These are phyloP conservation scores for Philopedon plagiatum DNA, from an alignment of 2,888 invertebrate species.

Conservation along the genomic window DNA sequence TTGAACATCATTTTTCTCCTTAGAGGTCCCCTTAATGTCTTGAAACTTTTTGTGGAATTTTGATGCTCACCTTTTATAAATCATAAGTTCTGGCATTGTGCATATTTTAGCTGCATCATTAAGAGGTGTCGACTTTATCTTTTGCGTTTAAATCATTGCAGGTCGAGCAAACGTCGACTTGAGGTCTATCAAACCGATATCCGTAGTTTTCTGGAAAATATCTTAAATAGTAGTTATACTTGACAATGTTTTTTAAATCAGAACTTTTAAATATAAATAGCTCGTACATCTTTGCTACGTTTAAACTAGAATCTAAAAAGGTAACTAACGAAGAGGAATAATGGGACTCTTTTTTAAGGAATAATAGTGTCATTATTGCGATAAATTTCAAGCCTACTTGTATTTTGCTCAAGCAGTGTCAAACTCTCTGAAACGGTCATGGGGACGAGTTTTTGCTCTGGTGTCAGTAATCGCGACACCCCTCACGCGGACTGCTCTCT, in stretches of 20 bases:
- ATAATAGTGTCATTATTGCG: no score
- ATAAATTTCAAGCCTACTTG: no score
- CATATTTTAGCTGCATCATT: conserved; percentile 26
- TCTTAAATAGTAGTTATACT: conserved; percentile 1
- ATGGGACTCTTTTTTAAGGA: conserved; percentile 29
- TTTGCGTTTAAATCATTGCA: conserved; percentile 20
- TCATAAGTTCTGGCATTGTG: no score
- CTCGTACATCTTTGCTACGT: conserved; percentile 43
- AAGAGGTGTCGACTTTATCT: conserved; percentile 18
- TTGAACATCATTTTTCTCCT: no score
- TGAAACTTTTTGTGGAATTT: no score
- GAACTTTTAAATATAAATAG: conserved; percentile 34
- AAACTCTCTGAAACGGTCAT: no score
- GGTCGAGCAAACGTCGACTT: conserved; percentile 27
- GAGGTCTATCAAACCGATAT: conserved; percentile 1
- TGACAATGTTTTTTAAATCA: conserved; percentile 18
- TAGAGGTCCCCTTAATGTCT: no score
- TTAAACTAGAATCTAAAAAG: conserved; percentile 44
- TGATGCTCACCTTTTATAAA: no score
- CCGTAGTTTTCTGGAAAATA: conserved; percentile 6
- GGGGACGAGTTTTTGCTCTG: no score
- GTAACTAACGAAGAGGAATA: conserved; percentile 27
- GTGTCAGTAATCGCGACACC: no score
- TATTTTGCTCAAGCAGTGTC: no score
- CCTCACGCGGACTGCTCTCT: no score